Evolutionary conservation across 2,797 vertebrate genomes (phyloP).

Genomic region (Crax fasciolata): DNA sequence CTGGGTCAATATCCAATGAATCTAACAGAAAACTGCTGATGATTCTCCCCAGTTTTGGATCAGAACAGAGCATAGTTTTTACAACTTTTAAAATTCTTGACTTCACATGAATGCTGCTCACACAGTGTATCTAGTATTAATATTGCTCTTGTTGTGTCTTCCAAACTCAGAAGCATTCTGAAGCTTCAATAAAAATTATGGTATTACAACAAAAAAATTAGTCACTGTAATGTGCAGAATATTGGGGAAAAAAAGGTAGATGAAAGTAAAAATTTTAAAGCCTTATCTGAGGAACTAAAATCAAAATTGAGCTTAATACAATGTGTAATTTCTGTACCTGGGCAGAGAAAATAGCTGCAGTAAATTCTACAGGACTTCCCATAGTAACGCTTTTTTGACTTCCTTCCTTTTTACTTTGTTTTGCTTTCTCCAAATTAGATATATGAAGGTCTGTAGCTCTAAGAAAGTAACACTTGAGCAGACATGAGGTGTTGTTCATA

Average conservation of each 20-base stretch:
- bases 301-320: background rate
- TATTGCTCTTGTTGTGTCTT: background rate
- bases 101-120: background rate
- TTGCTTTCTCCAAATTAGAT: background rate
- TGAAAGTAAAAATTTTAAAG: background rate
- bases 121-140: background rate
- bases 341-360: background rate
- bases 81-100: background rate
- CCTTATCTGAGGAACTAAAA: background rate
- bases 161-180: background rate
- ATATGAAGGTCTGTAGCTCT: background rate
- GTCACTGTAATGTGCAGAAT: background rate
- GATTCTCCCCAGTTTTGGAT: background rate
- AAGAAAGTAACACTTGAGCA: background rate
- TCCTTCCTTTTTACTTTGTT: background rate
- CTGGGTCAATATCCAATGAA: background rate
- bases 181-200: slow-evolving; percentile 34
- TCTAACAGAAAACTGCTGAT: background rate
- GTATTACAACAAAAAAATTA: slow-evolving; percentile 31
- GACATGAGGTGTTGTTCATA: background rate
- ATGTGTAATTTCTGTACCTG: fast-evolving
- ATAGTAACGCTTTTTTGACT: background rate
- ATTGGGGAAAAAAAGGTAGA: background rate
- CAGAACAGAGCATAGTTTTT: background rate
- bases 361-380: background rate